Percentiles rank a stretch among this genome's conserved stretches.
These are phyloP conservation scores for Cyaniris semiargus DNA, from an alignment of 2,888 invertebrate genomes.

Conservation along the genomic window DNA sequence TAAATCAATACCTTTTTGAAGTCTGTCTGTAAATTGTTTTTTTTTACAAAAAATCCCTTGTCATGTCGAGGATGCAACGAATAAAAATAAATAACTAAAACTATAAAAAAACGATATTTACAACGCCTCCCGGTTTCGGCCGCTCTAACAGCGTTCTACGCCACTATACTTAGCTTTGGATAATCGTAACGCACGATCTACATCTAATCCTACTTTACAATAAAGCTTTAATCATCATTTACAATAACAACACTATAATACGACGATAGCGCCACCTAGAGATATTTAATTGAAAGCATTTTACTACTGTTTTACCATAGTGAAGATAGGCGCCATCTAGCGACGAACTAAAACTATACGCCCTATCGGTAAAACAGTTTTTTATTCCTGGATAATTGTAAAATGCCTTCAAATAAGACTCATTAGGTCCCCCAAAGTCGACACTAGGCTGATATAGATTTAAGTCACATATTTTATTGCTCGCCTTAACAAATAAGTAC, in stretches of 20 bases:
- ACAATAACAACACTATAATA: slow-evolving; percentile 66
- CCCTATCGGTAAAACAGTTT: background rate
- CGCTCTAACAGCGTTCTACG: slow-evolving; percentile 64
- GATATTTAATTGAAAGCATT: slow-evolving; percentile 47
- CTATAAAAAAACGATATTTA: slow-evolving; percentile 53
- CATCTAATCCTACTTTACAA: slow-evolving; percentile 74
- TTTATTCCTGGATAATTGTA: background rate
- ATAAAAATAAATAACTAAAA: slow-evolving; percentile 70
- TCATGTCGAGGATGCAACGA: slow-evolving; percentile 22
- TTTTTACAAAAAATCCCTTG: background rate
- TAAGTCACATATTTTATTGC: background rate
- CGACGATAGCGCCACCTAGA: slow-evolving; percentile 57
- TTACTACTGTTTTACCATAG: slow-evolving; percentile 1
- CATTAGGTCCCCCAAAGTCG: background rate
- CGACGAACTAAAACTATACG: background rate
- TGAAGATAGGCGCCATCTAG: background rate
- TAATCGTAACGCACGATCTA: slow-evolving; percentile 67
- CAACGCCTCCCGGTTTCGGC: slow-evolving; percentile 61
- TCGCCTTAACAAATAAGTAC: slow-evolving; percentile 17
- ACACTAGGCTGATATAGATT: slow-evolving; percentile 22
- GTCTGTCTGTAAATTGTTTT: background rate
- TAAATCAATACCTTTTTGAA: background rate
- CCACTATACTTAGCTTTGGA: slow-evolving; percentile 74
- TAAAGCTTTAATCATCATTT: slow-evolving; percentile 79
- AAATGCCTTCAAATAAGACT: background rate